These are phyloP conservation scores for Lycophotia porphyrea DNA, from an alignment of 2,888 invertebrate species.

Conservation along the genomic window DNA sequence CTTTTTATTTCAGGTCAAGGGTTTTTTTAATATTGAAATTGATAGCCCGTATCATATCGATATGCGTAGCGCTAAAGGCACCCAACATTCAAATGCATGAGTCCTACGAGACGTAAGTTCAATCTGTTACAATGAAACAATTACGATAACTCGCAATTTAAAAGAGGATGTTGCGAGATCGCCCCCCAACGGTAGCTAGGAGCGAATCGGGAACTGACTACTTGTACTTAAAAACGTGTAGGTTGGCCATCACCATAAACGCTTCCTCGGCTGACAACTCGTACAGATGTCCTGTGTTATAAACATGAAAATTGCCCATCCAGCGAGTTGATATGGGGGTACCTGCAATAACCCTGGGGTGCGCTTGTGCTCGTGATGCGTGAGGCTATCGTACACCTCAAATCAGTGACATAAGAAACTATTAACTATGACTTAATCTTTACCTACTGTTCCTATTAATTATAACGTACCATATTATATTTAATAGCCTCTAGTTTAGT, in stretches of 20 bases:
- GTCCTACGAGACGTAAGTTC: conserved; percentile 76
- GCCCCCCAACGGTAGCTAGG: conserved; percentile 81
- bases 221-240: conserved; percentile 57
- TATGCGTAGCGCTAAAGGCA: conserved; percentile 69
- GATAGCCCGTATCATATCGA: conserved; percentile 55
- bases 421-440: background rate
- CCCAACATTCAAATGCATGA: conserved; percentile 78
- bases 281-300: background rate
- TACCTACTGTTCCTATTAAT: background rate
- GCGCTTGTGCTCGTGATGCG: background rate
- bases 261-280: conserved; percentile 35
- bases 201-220: conserved; percentile 82
- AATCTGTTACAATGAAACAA: conserved; percentile 89
- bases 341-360: background rate
- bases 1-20: conserved; percentile 17
- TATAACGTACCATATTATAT: background rate
- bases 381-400: background rate
- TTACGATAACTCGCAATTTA: conserved; percentile 90
- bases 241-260: conserved; percentile 50
- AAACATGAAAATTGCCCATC: conserved; percentile 12
- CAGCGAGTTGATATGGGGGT: background rate
- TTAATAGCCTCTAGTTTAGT: background rate
- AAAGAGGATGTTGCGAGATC: conserved; percentile 90
- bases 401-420: background rate
- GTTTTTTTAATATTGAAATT: conserved; percentile 33